A percentile compares a stretch with the other conserved stretches of the same genome.
phyloP scores from a whole-genome alignment of 2,797 vertebrate species.

The Enteromius radiatus region DNA sequence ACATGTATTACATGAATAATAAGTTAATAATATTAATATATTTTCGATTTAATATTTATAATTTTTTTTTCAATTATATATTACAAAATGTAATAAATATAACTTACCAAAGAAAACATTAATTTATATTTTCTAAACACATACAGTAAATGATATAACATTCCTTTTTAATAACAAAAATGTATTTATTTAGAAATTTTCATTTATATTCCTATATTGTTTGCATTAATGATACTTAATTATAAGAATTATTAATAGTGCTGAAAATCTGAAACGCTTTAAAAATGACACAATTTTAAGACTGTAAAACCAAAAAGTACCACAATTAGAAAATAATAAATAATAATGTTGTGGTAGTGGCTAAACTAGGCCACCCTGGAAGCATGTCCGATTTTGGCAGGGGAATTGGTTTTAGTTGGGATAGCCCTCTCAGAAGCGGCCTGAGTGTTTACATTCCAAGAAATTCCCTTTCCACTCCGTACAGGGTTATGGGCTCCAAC shows the following conservation, averaged over 20 bases:
- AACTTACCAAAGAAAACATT: neutral
- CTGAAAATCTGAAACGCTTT: neutral
- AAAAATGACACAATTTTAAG: neutral
- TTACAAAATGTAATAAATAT: neutral
- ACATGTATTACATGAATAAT: no score
- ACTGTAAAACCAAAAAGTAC: neutral
- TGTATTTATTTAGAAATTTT: neutral
- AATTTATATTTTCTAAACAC: neutral
- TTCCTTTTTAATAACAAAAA: neutral
- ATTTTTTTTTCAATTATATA: neutral
- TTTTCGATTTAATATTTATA: no score
- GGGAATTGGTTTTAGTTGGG: conserved; percentile 46
- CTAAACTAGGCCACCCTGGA: conserved; percentile 41
- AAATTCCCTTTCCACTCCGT: conserved; percentile 63
- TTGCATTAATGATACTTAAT: neutral
- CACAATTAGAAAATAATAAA: neutral
- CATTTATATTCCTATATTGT: neutral
- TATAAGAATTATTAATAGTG: neutral
- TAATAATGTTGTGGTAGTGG: neutral
- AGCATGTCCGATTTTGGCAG: conserved; percentile 11
- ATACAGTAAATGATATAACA: neutral
- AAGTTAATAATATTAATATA: no score
- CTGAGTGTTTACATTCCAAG: conserved; percentile 69
- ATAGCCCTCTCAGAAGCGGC: conserved; percentile 48
- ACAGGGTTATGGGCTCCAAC: conserved; percentile 53